Evolutionary conservation across 2,113 vertebrate genomes (phyloP).

Genomic region (Strigops habroptila): DNA sequence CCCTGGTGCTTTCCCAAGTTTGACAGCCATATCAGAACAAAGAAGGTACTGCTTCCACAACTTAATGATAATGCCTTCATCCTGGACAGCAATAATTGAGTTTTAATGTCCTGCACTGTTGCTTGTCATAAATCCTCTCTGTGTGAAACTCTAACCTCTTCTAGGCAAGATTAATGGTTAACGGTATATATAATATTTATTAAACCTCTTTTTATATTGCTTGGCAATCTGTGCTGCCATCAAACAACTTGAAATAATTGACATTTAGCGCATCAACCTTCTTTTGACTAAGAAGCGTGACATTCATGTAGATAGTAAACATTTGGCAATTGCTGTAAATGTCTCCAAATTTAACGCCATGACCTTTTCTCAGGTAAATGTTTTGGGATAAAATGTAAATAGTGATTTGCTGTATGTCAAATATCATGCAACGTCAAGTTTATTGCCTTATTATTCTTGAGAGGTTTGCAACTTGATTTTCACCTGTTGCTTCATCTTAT

Average conservation of each 20-base stretch:
- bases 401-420: slow-evolving; percentile 82
- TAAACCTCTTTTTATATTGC: slow-evolving; percentile 73
- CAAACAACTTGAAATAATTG: slow-evolving; percentile 80
- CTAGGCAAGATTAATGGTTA: slow-evolving; percentile 72
- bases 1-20: slow-evolving; percentile 4
- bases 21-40: slow-evolving; percentile 43
- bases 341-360: slow-evolving; percentile 80
- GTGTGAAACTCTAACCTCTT: slow-evolving; percentile 64
- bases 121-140: slow-evolving; percentile 70
- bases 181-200: slow-evolving; percentile 79
- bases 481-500: slow-evolving; percentile 59
- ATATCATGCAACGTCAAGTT: slow-evolving; percentile 73
- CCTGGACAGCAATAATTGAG: slow-evolving; percentile 67
- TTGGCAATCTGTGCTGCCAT: slow-evolving; percentile 76
- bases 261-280: slow-evolving; percentile 77
- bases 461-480: slow-evolving; percentile 70
- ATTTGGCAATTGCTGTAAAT: slow-evolving; percentile 82
- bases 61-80: slow-evolving; percentile 44
- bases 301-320: slow-evolving; percentile 82
- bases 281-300: slow-evolving; percentile 78
- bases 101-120: slow-evolving; percentile 68
- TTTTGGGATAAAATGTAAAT: slow-evolving; percentile 85
- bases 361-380: slow-evolving; percentile 85
- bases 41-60: slow-evolving; percentile 31
- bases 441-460: slow-evolving; percentile 72